Evolutionary conservation across 2,113 vertebrate genomes (phyloP).

Genomic region (Psophia crepitans): DNA sequence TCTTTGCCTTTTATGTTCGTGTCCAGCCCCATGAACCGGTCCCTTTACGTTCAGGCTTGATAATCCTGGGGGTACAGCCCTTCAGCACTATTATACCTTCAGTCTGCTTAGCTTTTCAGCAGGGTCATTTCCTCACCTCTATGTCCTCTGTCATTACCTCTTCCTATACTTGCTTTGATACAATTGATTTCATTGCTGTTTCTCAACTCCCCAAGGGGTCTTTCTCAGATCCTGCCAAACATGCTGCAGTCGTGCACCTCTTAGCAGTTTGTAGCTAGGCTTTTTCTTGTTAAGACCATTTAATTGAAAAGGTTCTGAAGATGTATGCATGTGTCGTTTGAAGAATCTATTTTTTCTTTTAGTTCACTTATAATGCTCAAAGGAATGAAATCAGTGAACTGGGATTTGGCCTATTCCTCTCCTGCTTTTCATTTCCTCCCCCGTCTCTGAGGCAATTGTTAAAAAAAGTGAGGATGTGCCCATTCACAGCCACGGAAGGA

Average conservation of each 20-base stretch:
- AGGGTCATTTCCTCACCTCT: neutral
- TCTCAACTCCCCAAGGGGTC: neutral
- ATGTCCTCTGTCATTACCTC: neutral
- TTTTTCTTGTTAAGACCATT: neutral
- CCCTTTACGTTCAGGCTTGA: neutral
- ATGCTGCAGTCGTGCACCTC: neutral
- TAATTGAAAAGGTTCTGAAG: neutral
- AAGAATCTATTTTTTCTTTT: neutral
- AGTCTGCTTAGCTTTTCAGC: neutral
- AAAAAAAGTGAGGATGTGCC: neutral
- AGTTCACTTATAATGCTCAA: neutral
- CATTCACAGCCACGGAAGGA: neutral
- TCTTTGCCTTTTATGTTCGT: neutral
- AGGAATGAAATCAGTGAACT: neutral
- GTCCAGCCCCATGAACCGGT: neutral
- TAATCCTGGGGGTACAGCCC: neutral
- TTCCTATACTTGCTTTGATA: neutral
- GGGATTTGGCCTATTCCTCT: neutral
- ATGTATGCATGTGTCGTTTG: neutral
- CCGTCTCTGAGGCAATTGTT: rapidly evolving
- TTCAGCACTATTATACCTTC: neutral
- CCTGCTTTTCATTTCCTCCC: neutral
- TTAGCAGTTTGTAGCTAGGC: neutral
- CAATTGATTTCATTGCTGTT: neutral
- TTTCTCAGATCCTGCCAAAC: neutral